A percentile compares a stretch with the other conserved stretches of the same genome.
These are phyloP conservation scores for Amphipoea oculea DNA, from an alignment of 2,888 invertebrate species.

Conservation along the genomic window DNA sequence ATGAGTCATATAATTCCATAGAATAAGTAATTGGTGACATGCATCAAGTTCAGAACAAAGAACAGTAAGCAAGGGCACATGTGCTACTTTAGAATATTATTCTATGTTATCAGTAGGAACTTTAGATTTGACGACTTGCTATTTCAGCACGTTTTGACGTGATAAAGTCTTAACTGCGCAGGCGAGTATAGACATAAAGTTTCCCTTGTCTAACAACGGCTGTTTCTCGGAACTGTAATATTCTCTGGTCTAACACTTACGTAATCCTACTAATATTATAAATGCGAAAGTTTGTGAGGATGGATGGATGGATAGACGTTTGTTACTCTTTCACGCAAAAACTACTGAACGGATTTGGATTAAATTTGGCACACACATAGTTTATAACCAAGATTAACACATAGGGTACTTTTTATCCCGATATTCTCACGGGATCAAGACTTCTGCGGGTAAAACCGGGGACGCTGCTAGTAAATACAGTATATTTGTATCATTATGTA, in stretches of 20 bases:
- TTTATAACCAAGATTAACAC: too few relatives aligned
- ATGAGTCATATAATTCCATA: conserved; percentile 15
- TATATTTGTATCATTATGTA: neutral
- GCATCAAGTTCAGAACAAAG: conserved; percentile 36
- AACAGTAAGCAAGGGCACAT: conserved; percentile 17
- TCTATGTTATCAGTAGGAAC: conserved; percentile 33
- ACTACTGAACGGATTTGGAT: too few relatives aligned
- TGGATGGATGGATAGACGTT: too few relatives aligned
- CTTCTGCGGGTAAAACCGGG: too few relatives aligned
- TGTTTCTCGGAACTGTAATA: neutral
- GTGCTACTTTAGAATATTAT: conserved; percentile 5
- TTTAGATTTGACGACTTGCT: conserved; percentile 34
- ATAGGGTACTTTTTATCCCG: too few relatives aligned
- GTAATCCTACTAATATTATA: neutral
- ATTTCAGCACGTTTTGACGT: conserved; percentile 32
- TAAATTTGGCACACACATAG: too few relatives aligned
- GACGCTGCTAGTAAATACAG: too few relatives aligned
- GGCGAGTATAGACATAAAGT: neutral
- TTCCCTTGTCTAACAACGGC: neutral
- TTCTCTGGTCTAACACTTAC: neutral
- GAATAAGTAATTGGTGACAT: conserved; percentile 19
- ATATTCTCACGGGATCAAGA: too few relatives aligned
- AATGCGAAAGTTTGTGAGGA: too few relatives aligned
- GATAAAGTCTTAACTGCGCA: neutral
- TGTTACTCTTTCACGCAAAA: too few relatives aligned